These are phyloP conservation scores for Patiria pectinifera DNA, from an alignment of 53 echinoderm and acorn worm genomes.

Conservation along the genomic window DNA sequence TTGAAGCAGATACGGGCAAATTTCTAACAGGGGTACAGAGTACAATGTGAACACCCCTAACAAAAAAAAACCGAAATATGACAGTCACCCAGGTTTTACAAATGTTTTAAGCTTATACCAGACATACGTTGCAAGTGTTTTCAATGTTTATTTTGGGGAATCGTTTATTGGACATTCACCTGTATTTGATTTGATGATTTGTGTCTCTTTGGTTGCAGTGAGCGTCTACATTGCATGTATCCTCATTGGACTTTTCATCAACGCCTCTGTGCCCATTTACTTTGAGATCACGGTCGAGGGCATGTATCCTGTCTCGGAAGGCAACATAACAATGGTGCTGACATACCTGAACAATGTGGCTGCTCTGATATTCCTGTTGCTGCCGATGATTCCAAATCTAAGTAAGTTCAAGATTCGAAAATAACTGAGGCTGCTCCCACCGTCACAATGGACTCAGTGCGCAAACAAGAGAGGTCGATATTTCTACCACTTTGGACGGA, in stretches of 20 bases:
- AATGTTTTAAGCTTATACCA: background rate
- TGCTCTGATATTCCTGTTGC: conserved; percentile 72
- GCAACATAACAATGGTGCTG: conserved; percentile 76
- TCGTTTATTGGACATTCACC: no score
- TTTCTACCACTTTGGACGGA: no score
- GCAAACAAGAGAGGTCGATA: no score
- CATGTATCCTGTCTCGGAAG: conserved; percentile 87
- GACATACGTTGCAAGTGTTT: background rate
- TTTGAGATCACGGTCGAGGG: conserved; percentile 90
- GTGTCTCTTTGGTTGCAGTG: conserved; percentile 45
- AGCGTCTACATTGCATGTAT: conserved; percentile 73
- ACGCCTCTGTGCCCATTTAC: conserved; percentile 82
- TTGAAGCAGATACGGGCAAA: no score
- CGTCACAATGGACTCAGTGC: no score
- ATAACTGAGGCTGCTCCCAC: background rate
- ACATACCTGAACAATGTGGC: conserved; percentile 81
- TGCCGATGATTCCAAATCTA: conserved; percentile 71
- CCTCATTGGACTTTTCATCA: conserved; percentile 74
- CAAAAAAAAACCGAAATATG: no score
- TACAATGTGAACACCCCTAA: no score
- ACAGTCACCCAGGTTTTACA: no score
- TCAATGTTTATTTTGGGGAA: no score
- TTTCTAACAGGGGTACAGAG: no score
- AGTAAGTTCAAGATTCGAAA: conserved; percentile 53
- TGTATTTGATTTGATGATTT: background rate